Base-by-base conservation (phyloP, 2,113 vertebrate genomes). In the Octodon degus region DNA sequence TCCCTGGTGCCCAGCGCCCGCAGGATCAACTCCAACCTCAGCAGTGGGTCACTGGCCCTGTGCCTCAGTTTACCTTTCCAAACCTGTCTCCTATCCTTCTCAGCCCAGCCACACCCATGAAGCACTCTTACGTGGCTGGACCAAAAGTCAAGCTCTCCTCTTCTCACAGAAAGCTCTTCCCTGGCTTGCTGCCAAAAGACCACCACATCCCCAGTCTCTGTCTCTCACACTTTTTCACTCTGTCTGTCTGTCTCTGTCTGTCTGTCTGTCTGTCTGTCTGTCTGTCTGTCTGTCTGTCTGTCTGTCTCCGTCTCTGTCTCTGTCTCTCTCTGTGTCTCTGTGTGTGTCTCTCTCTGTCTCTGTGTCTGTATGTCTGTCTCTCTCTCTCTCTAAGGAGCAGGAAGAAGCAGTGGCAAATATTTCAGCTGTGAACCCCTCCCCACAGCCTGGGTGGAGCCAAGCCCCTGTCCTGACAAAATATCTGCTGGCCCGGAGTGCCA, bases 381-480 rank as follows among this genome's bases (percentile, higher is more conserved):
- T 43, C 43, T 43, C 43, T 43, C 43, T 43, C 43, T 43, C 43
- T 43, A 2, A 43, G 43, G 43, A 10, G n/a, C n/a, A 94, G 14
- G 55, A 58, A 58, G 55, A 17, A 17, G 55, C 16, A 55, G 55
- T 17, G 55, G 37, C 62, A 97, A 95, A 94, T 97, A 95, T 97
- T 89, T 95, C 97, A 97, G 97, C 97, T 96, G 95, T 11, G n/a
- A 72, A 40, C 1, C 32, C 83, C 55, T 43, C 53, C 32, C 50
- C 85, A 5, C 2, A 0, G 4, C 20, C 32, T 70, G 24, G 50
- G 47, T 72, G 77, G 81, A 70, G 34, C 12, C 34, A 47, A 10
- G 79, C 55, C 63, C 25, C 81, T 10, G 10, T 47, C 6, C 5
- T 8, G 47, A 32, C 13, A 34, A 34, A 65, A 85, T 84, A 67